phyloP scores from a whole-genome alignment of 2,888 invertebrate genomes.

The Folsomia manolachei region DNA sequence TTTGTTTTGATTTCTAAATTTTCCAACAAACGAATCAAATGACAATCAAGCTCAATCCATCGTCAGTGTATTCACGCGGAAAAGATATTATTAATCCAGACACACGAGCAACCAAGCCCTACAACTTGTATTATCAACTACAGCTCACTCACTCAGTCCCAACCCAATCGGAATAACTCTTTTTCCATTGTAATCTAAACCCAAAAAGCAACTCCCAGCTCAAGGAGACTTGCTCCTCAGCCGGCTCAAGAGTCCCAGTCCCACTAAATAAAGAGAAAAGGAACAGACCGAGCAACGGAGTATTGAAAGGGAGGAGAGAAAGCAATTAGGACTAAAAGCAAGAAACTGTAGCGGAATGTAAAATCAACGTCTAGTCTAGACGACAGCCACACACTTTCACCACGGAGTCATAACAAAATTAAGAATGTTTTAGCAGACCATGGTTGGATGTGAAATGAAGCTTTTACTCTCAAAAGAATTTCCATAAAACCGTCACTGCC shows the following conservation, averaged over 20 bases:
- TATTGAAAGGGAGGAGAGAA: neutral
- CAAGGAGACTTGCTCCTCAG: neutral
- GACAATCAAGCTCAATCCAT: too few relatives aligned
- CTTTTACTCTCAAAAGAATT: neutral
- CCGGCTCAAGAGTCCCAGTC: neutral
- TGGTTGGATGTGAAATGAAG: neutral
- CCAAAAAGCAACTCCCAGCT: too few relatives aligned
- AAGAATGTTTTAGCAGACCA: neutral
- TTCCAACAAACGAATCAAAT: too few relatives aligned
- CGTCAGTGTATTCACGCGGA: too few relatives aligned
- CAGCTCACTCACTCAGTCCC: neutral
- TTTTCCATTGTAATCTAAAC: too few relatives aligned
- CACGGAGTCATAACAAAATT: conserved; percentile 7
- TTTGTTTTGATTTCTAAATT: too few relatives aligned
- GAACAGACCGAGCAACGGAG: too few relatives aligned
- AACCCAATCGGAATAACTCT: neutral
- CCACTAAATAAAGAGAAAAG: too few relatives aligned
- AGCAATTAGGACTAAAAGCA: conserved; percentile 14
- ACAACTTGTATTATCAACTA: too few relatives aligned
- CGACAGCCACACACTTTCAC: neutral
- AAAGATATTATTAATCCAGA: too few relatives aligned
- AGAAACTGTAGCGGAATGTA: neutral
- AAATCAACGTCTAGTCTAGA: neutral
- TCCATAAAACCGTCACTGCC: neutral
- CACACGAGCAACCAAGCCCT: too few relatives aligned